Evolutionary conservation across 2,113 vertebrate genomes (phyloP).

Genomic region (Nicator chloris): DNA sequence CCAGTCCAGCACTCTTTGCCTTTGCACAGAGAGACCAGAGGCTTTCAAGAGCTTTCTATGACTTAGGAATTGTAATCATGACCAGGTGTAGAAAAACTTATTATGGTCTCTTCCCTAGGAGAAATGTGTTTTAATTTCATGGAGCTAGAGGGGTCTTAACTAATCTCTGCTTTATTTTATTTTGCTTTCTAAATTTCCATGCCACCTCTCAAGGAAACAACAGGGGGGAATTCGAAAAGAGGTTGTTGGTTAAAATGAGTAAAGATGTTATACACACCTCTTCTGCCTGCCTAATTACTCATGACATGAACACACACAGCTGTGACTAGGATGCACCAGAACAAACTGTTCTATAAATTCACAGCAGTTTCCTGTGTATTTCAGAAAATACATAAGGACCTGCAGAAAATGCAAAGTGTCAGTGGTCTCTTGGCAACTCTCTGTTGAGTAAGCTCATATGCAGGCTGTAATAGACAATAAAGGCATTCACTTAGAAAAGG

Average conservation of each 20-base stretch:
- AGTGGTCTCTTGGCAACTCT: background rate
- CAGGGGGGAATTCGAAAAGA: background rate
- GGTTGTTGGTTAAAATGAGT: background rate
- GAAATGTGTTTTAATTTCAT: background rate
- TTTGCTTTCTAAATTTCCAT: background rate
- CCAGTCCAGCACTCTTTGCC: background rate
- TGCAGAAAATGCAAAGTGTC: background rate
- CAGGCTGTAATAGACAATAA: background rate
- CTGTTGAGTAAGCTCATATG: background rate
- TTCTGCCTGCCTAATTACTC: conserved; percentile 1
- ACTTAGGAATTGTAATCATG: background rate
- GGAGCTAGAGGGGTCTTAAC: background rate
- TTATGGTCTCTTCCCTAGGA: background rate
- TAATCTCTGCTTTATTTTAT: background rate
- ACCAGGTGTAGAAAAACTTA: background rate
- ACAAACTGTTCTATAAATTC: background rate
- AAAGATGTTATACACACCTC: background rate
- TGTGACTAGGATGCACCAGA: background rate
- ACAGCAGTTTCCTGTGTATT: background rate
- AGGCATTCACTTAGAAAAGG: background rate
- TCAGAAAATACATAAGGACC: background rate
- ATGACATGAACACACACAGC: background rate
- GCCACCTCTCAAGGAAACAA: background rate
- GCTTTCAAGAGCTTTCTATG: background rate
- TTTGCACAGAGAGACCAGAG: background rate